A percentile compares a stretch with the other conserved stretches of the same genome.
Conservation (phyloP, 2,797 vertebrate genomes). For the Epinephelus coioides region DNA sequence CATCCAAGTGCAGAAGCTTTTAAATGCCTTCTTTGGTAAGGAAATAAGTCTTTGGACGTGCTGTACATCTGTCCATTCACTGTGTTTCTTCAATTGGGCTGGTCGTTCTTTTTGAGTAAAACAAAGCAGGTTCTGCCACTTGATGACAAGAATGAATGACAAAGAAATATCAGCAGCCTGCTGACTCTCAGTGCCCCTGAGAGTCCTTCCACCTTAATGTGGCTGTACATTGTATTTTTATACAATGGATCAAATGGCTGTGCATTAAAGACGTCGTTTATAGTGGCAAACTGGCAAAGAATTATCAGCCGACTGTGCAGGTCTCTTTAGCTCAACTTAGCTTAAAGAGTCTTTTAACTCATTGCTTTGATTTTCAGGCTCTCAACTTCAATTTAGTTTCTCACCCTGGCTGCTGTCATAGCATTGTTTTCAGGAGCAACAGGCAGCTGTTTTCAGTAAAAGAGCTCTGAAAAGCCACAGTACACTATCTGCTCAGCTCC, state of each 20-base stretch:
- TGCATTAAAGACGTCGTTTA: neutral
- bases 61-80: constrained; percentile 29
- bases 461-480: neutral
- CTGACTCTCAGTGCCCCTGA: neutral
- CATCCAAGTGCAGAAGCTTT: constrained; percentile 97
- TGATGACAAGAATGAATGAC: neutral
- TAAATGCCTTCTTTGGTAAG: constrained; percentile 98
- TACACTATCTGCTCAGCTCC: too few species aligned
- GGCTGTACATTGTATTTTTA: neutral
- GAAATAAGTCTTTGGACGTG: constrained; percentile 51
- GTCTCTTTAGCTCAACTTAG: neutral
- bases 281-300: neutral
- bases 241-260: neutral
- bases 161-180: neutral
- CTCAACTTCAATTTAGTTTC: neutral
- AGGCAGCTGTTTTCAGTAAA: neutral
- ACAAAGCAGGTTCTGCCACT: constrained; percentile 4
- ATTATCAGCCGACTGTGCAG: neutral
- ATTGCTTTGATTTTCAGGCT: neutral
- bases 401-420: neutral
- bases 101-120: neutral
- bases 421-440: neutral
- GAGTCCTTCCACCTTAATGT: neutral
- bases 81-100: neutral
- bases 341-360: neutral